A percentile compares a stretch with the other conserved stretches of the same genome.
These are phyloP conservation scores for Ictalurus punctatus DNA, from an alignment of 2,113 vertebrate genomes.

Conservation along the genomic window DNA sequence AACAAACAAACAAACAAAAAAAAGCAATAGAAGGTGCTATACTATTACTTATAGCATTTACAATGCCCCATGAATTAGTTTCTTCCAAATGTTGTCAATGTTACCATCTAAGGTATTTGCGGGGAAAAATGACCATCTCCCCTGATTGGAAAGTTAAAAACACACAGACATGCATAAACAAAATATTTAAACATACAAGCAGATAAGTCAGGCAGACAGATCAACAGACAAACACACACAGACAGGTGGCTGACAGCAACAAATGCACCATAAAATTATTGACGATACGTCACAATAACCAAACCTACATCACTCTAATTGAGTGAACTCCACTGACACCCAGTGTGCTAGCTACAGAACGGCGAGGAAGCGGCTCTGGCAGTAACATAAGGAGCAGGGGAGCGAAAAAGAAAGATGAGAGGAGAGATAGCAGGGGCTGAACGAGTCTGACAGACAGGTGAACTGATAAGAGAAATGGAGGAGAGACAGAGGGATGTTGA, in stretches of 20 bases:
- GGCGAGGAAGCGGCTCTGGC: background rate
- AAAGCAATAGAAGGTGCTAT: background rate
- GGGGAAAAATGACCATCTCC: background rate
- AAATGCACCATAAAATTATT: conserved; percentile 27
- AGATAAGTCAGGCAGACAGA: background rate
- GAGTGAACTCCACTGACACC: conserved; percentile 25
- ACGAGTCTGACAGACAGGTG: conserved; percentile 42
- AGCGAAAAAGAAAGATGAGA: conserved; percentile 33
- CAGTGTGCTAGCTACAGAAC: background rate
- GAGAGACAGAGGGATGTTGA: conserved; percentile 33
- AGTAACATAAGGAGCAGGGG: conserved; percentile 27
- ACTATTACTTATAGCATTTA: background rate
- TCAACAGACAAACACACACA: background rate
- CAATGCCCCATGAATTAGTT: background rate
- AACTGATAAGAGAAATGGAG: conserved; percentile 51
- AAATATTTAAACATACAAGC: background rate
- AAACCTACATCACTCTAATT: conserved; percentile 25
- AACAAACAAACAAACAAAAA: too few relatives aligned
- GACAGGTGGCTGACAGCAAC: conserved; percentile 28
- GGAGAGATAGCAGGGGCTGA: conserved; percentile 45
- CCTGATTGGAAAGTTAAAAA: background rate
- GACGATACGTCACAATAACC: conserved; percentile 30
- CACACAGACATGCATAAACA: background rate
- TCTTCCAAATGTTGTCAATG: background rate
- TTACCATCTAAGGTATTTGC: background rate